Evolutionary conservation across 2,113 vertebrate genomes (phyloP), one percentile per base, ranked within the genome.

Genomic region (Gorilla gorilla): DNA sequence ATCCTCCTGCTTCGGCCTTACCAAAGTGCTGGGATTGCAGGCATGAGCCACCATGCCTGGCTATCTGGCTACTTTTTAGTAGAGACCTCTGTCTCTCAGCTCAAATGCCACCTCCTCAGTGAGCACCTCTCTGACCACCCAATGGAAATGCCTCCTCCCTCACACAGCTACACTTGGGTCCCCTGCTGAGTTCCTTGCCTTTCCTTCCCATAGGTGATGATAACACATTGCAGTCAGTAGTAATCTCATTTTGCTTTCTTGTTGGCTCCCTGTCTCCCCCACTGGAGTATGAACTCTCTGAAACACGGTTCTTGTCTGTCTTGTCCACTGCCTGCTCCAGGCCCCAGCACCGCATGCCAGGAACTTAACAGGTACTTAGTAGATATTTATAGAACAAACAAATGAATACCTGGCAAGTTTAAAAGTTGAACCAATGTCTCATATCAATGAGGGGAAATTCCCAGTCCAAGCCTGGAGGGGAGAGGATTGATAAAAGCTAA

Each of bases 391-490:
- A 20, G 57, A 61, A 50, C 80, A 70, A 88, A 35, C 5, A 25
- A 35, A 68, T 22, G 92, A 48, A 6, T 23, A 23, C 14, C 59
- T 35, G 80, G 86, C 3, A 43, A 88, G 73, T 68, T 83, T 16
- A n/a, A 38, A 90, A 40, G 38, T 43, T 38, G 38, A 83, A 18
- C 79, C 1, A 1, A 23, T 3, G 1, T 27, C 52, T 66, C 43
- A 1, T 35, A 27, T 80, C 72, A 76, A 9, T 4, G 4, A 45
- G 52, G 73, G 73, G 76, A 64, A 57, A 57, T 25, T 88, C 57
- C 32, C 16, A 48, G 88, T 11, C 27, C 1, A 9, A 27, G 13
- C 13, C 16, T 0, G 0, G 70, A 48, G 27, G 10, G 48, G 68
- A n/a, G 17, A 92, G 8, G 76, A 68, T 30, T 50, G 25, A 57